phyloP scores from a whole-genome alignment of 2,113 vertebrate genomes.

The Holacanthus passer region DNA sequence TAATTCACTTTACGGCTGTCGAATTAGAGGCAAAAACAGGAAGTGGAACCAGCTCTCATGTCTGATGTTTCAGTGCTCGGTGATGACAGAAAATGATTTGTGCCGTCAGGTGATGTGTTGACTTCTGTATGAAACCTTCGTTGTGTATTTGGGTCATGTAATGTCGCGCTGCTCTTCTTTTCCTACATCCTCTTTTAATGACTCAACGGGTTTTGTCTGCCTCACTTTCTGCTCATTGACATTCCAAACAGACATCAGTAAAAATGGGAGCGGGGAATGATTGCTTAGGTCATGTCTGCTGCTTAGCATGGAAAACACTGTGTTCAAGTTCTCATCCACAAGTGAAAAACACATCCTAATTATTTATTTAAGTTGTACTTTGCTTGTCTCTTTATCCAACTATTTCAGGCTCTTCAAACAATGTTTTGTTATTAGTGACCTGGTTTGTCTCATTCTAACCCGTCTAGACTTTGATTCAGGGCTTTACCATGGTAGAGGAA shows the following conservation, averaged over 20 bases:
- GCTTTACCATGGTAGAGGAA: conserved; percentile 61
- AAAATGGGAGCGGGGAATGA: conserved; percentile 55
- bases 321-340: conserved; percentile 49
- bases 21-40: conserved; percentile 64
- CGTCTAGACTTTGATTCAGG: conserved; percentile 68
- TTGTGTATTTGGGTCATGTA: conserved; percentile 12
- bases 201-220: conserved; percentile 57
- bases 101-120: conserved; percentile 35
- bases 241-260: conserved; percentile 67
- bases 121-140: background rate
- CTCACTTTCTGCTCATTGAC: conserved; percentile 63
- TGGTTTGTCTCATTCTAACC: conserved; percentile 46
- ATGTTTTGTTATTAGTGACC: conserved; percentile 55
- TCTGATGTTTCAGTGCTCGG: conserved; percentile 15
- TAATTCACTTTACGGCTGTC: conserved; percentile 53
- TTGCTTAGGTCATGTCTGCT: conserved; percentile 83
- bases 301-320: conserved; percentile 60
- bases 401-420: conserved; percentile 30
- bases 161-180: conserved; percentile 36
- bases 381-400: background rate
- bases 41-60: conserved; percentile 30
- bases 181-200: conserved; percentile 39
- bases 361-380: conserved; percentile 31
- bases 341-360: conserved; percentile 14
- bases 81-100: conserved; percentile 11